phyloP scores from a whole-genome alignment of 2,888 invertebrate genomes.

The Anoncus sp. region DNA sequence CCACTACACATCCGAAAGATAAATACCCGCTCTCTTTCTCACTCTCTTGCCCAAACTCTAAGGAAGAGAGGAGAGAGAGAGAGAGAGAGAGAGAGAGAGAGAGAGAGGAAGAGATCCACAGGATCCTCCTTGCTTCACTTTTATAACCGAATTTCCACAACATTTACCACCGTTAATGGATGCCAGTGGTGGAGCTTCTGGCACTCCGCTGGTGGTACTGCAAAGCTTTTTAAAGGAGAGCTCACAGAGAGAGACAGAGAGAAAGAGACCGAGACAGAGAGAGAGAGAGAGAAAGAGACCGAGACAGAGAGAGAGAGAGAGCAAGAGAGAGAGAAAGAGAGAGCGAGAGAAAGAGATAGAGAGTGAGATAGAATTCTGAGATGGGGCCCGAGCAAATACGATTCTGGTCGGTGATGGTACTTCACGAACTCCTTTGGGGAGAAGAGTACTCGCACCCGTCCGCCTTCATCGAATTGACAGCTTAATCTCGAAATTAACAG shows the following conservation, averaged over 20 bases:
- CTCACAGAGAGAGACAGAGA: slow-evolving; percentile 35
- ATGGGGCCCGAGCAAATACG: slow-evolving; percentile 48
- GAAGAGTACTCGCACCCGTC: slow-evolving; percentile 16
- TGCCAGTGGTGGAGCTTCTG: slow-evolving; percentile 56
- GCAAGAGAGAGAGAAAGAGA: slow-evolving; percentile 9
- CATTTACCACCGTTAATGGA: slow-evolving; percentile 73
- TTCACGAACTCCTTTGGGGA: slow-evolving; percentile 25
- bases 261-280: slow-evolving; percentile 25
- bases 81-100: no score
- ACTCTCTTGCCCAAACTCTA: slow-evolving; percentile 30
- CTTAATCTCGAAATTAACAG: slow-evolving; percentile 43
- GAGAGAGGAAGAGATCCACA: no score
- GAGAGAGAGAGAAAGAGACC: slow-evolving; percentile 28
- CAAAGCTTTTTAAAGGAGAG: slow-evolving; percentile 59
- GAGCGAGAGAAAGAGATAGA: slow-evolving; percentile 43
- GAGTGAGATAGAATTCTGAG: slow-evolving; percentile 43
- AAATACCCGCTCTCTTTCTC: slow-evolving; percentile 51
- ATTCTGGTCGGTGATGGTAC: slow-evolving; percentile 30
- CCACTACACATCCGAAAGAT: slow-evolving; percentile 47
- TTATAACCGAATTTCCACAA: slow-evolving; percentile 72
- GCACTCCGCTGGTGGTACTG: slow-evolving; percentile 43
- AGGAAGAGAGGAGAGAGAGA: no score
- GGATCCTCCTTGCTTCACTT: slow-evolving; percentile 63
- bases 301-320: slow-evolving; percentile 37
- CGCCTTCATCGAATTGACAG: background rate